Percentiles rank a stretch among this genome's conserved stretches.
Conservation (phyloP, 2,888 invertebrate genomes). For the Drepanosiphum platanoidis region DNA sequence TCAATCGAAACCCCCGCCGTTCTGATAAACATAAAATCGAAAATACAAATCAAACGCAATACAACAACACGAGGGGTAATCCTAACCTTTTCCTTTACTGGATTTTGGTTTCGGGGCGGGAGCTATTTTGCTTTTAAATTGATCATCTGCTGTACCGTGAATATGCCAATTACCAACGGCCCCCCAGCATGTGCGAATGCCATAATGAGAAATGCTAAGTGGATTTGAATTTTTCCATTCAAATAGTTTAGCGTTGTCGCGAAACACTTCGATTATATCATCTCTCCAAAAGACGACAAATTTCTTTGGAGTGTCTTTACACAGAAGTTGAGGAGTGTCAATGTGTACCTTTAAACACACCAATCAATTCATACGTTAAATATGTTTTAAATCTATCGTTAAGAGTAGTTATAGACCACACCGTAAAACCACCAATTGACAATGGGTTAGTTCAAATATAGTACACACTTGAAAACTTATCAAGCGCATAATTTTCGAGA, state of each 20-base stretch:
- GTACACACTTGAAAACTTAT: not conserved
- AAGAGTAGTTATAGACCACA: not conserved
- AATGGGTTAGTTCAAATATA: not conserved
- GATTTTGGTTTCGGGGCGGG: slow-evolving; percentile 42
- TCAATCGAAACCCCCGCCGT: not conserved
- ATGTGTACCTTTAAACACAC: slow-evolving; percentile 70
- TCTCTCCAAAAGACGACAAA: slow-evolving; percentile 73
- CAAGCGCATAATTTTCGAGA: not conserved
- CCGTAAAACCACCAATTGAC: not conserved
- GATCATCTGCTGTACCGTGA: slow-evolving; percentile 62
- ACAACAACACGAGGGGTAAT: slow-evolving; percentile 1
- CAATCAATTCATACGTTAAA: slow-evolving; percentile 30
- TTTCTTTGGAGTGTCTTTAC: slow-evolving; percentile 71
- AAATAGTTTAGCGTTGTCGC: slow-evolving; percentile 70
- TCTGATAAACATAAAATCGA: too few relatives aligned
- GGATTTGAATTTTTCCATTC: slow-evolving; percentile 74
- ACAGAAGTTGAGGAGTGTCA: slow-evolving; percentile 72
- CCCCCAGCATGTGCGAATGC: slow-evolving; percentile 75
- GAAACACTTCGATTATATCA: slow-evolving; percentile 70
- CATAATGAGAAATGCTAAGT: slow-evolving; percentile 73
- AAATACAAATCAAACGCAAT: not conserved
- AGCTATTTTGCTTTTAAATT: slow-evolving; percentile 52
- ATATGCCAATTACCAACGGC: slow-evolving; percentile 75
- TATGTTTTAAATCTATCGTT: not conserved
- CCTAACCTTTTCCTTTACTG: slow-evolving; percentile 57